Evolutionary conservation across 2,797 vertebrate species (phyloP), one percentile per base, ranked within the genome.

Genomic region (Parotocinclus haroldoi): DNA sequence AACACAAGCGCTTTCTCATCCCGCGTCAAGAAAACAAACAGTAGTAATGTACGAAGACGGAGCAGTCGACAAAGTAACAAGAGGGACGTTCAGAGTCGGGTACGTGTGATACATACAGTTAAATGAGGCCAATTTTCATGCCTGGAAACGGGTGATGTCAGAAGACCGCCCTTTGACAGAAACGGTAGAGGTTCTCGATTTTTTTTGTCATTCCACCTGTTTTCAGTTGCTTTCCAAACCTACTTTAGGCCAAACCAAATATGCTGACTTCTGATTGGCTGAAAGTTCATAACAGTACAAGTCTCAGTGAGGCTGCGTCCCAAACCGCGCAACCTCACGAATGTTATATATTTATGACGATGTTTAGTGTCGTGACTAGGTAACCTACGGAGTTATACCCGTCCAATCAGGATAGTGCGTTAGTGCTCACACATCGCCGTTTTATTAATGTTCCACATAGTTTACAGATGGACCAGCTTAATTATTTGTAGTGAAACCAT

Each of bases 81-180:
- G 53, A 75, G 70, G 55, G 78, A 72, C 63, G 13, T 75, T 40
- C 76, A 78, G 27, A 77, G 42, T 56, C 72, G 80, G 80, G 83
- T 84, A 68, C 7, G 71, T 44, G 49, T 3, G 18, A 14, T 13
- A 9, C 44, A 36, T 7, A 42, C 40, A 42, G 40, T 42, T 42
- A 11, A 11, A 27, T 27, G 27, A 27, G 27, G 27, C 27, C 27
- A 27, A 5, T 12, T 6, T 46, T 46, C n/a, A 12, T 46, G 8
- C n/a, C n/a, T 46, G 6, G 1, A 46, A 46, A 46, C 45, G 3
- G 10, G 13, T 46, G 45, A 46, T 27, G 27, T 27, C 27, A 49
- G 44, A 4, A 9, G 27, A 13, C 12, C 18, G 36, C 49, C 42
- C 27, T 11, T 63, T 58, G 19, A 44, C 46, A 51, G 19, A 49